Conservation (phyloP, 2,113 vertebrate genomes). For the Microtus montanus region DNA sequence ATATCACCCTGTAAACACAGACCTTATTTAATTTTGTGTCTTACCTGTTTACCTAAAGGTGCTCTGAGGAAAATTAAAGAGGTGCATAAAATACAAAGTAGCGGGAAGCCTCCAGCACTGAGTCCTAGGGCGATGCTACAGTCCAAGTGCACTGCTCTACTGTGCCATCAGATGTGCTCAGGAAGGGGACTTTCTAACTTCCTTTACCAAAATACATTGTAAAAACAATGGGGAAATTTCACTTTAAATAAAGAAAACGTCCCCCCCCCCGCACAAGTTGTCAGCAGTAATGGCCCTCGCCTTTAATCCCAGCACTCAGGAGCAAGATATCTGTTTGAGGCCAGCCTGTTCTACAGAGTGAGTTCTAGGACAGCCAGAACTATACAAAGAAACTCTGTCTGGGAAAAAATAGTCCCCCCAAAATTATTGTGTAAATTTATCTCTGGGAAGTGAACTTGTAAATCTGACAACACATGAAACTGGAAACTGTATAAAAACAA, state of each 20-base stretch:
- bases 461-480: background rate
- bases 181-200: background rate
- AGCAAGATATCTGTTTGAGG: too few species aligned
- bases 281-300: accelerated
- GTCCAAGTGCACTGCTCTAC: too few species aligned
- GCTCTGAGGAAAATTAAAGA: too few species aligned
- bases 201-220: background rate
- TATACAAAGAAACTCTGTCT: too few species aligned
- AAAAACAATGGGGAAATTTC: background rate
- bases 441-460: background rate
- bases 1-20: background rate
- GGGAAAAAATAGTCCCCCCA: background rate
- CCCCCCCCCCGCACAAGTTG: too few species aligned
- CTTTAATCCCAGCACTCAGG: too few species aligned
- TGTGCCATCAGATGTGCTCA: background rate
- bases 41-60: background rate
- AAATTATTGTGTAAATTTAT: background rate
- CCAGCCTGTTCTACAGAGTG: too few species aligned
- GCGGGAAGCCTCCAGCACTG: background rate
- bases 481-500: background rate
- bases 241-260: background rate
- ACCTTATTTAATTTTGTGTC: background rate
- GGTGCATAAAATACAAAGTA: background rate
- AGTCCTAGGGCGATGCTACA: background rate
- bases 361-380: too few species aligned